Evolutionary conservation across 2,888 invertebrate genomes (phyloP), one percentile per base, ranked within the genome.

Genomic region (Oligia fasciuncula): DNA sequence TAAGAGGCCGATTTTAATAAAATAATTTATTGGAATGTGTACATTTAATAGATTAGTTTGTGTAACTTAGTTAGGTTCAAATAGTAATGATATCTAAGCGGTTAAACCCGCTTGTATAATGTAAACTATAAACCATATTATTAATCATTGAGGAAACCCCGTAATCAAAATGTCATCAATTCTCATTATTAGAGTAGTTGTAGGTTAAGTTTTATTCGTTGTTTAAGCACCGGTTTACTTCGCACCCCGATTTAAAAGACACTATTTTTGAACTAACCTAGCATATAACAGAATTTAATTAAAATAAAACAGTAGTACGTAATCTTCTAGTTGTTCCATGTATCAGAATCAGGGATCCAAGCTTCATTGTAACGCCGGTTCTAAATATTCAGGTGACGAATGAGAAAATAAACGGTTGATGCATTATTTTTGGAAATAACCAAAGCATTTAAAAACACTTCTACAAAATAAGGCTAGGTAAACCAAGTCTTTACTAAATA

Each of bases 141-240:
- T 54, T 73, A 82, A 82, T 88, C 85, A 79, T 85, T 75, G 78
- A 81, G 65, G 60, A 72, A 79, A 86, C 88, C 79, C 88, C 85
- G 73, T 81, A 77, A 87, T 85, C 81, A 67, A 70, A 75, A 75
- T 71, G 68, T 87, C 81, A 85, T 85, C 49, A 81, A 66, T 65
- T 85, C 75, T 83, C 79, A 78, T 82, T 54, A 72, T 57, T 68
- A 77, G 68, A 29, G 62, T 85, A 88, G 84, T 70, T 62, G 23
- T 88, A 89, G 80, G 87, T 35, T 84, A 83, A 83, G 78, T 84
- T 84, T 81, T 80, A 79, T 87, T 90, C 79, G 84, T 88, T 86
- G 82, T 81, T 57, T 87, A 86, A 87, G 93, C 93, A 94, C 94
- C 91, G 88, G 93, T 94, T 94, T 93, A 92, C 91, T 92, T 93